Evolutionary conservation across 2,888 invertebrate species (phyloP).

Genomic region (Diachrysia chrysitis): DNA sequence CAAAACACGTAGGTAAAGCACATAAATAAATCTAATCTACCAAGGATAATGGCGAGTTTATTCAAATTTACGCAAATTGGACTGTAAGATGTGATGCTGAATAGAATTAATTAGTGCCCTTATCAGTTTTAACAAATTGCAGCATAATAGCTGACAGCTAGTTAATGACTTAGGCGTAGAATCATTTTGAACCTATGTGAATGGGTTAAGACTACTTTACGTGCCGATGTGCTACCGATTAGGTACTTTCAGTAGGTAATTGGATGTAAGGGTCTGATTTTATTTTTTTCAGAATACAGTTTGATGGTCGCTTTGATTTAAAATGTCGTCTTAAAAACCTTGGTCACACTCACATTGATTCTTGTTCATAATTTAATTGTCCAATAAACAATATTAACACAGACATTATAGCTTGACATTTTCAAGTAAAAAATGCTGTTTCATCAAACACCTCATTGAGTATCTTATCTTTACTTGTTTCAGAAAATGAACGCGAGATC

Average conservation of each 20-base stretch:
- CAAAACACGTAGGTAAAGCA: not conserved
- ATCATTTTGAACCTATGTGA: not conserved
- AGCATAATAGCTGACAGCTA: not conserved
- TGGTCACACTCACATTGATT: no score
- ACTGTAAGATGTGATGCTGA: slow-evolving; percentile 32
- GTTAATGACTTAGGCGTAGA: not conserved
- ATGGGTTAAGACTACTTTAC: not conserved
- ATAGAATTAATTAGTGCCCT: slow-evolving; percentile 34
- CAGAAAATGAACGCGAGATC: slow-evolving; percentile 66
- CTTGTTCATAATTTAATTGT: no score
- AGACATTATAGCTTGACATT: no score
- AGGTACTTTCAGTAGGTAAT: no score
- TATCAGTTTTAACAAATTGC: slow-evolving; percentile 14
- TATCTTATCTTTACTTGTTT: slow-evolving; percentile 9
- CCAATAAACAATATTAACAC: no score
- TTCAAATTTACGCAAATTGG: slow-evolving; percentile 52
- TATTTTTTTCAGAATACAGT: no score
- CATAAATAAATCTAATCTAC: slow-evolving; percentile 17
- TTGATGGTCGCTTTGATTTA: no score
- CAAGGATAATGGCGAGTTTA: slow-evolving; percentile 32
- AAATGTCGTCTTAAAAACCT: no score
- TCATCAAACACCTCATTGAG: not conserved
- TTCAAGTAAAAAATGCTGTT: not conserved
- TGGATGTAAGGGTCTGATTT: no score
- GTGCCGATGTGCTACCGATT: no score